These are phyloP conservation scores for Chrysaora quinquecirrha DNA, from an alignment of 30 jellyfish, hydroid and myxozoan species.

Conservation along the genomic window DNA sequence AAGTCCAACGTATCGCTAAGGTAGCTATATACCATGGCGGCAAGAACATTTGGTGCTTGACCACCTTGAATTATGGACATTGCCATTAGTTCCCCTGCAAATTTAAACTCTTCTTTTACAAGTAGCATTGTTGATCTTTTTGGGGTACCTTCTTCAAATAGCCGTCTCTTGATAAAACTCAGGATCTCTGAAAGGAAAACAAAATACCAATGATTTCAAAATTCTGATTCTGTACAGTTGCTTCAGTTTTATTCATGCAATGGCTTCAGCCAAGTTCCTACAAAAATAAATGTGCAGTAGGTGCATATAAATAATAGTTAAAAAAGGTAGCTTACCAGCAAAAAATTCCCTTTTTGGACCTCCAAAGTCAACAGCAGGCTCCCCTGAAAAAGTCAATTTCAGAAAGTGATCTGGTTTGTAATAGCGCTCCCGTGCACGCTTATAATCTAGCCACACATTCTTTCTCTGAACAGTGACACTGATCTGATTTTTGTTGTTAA, in stretches of 20 bases:
- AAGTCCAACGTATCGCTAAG: conserved; percentile 9
- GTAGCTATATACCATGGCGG: conserved; percentile 6
- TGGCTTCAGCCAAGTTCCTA: too few species aligned
- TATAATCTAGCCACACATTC: not conserved
- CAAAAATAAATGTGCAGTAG: too few species aligned
- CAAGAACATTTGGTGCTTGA: conserved; percentile 35
- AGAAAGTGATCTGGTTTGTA: not conserved
- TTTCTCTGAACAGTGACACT: not conserved
- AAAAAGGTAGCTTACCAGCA: not conserved
- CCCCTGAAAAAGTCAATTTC: not conserved
- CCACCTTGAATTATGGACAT: conserved; percentile 35
- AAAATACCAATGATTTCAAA: too few species aligned
- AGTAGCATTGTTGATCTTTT: conserved; percentile 16
- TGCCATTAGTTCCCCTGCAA: conserved; percentile 48
- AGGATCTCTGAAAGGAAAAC: conserved; percentile 4
- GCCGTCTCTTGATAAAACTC: conserved; percentile 11
- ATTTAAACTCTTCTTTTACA: conserved; percentile 20
- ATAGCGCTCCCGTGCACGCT: not conserved
- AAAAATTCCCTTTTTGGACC: conserved; percentile 6
- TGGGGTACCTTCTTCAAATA: conserved; percentile 20
- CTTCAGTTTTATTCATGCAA: too few species aligned
- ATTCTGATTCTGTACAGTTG: too few species aligned
- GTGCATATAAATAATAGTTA: not conserved
- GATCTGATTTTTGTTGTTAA: not conserved
- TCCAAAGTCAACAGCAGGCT: conserved; percentile 11